A percentile compares a stretch with the other conserved stretches of the same genome.
These are phyloP conservation scores for Siniperca undulata DNA, from an alignment of 2,797 vertebrate species.

Conservation along the genomic window DNA sequence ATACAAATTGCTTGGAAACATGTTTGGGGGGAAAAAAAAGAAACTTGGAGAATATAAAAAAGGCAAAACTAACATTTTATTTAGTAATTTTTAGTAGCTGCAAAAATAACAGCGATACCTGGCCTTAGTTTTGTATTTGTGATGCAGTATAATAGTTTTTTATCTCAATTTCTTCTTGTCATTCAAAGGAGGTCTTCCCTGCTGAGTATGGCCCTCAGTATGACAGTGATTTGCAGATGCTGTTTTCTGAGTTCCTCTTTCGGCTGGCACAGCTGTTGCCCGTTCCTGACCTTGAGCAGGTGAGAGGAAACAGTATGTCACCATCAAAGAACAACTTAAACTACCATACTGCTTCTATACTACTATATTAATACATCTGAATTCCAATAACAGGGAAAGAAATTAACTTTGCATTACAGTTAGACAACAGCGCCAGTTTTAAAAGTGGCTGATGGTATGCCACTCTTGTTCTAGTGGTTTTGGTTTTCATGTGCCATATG, in stretches of 20 bases:
- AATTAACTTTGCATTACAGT: not conserved
- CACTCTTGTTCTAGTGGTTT: not conserved
- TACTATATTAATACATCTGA: not conserved
- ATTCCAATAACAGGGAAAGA: not conserved
- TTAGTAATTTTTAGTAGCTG: not conserved
- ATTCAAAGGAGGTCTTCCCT: slow-evolving; percentile 84
- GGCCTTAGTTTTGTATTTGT: not conserved
- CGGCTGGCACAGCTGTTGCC: slow-evolving; percentile 86
- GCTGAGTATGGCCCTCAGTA: slow-evolving; percentile 85
- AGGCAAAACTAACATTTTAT: not conserved
- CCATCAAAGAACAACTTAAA: not conserved
- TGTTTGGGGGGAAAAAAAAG: not conserved
- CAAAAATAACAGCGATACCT: not conserved
- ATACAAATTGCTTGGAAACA: not conserved
- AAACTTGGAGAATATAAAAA: not conserved
- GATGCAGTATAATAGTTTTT: not conserved
- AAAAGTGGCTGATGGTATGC: not conserved
- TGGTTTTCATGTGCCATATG: not conserved
- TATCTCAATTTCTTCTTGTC: not conserved
- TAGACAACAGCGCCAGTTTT: not conserved
- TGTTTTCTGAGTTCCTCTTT: slow-evolving; percentile 87
- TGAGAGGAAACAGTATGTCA: slow-evolving; percentile 48
- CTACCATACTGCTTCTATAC: not conserved
- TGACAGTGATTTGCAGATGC: slow-evolving; percentile 83
- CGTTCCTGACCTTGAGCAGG: slow-evolving; percentile 84